phyloP scores from a whole-genome alignment of 2,113 vertebrate species.

The Sinocyclocheilus grahami region DNA sequence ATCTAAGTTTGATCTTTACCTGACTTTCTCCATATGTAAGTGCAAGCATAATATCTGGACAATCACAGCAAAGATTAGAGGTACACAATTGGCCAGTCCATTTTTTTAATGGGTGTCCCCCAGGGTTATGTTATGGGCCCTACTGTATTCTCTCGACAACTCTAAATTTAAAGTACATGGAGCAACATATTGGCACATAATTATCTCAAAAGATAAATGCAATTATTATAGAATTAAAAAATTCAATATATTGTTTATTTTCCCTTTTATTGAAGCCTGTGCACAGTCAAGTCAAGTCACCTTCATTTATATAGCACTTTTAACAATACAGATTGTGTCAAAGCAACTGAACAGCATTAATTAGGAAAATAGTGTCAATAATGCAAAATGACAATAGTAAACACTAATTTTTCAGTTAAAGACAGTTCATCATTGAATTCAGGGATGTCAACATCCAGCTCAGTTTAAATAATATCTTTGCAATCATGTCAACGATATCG shows the following conservation, averaged over 20 bases:
- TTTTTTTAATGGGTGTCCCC: neutral
- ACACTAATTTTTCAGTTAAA: too few species aligned
- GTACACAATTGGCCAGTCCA: neutral
- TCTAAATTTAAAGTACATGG: neutral
- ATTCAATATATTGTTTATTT: neutral
- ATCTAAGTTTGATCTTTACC: neutral
- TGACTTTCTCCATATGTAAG: neutral
- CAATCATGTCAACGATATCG: too few species aligned
- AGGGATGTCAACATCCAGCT: too few species aligned
- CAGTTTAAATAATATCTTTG: too few species aligned
- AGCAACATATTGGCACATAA: neutral
- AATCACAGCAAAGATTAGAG: neutral
- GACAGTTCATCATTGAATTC: too few species aligned
- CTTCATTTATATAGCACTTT: too few species aligned
- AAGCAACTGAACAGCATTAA: too few species aligned
- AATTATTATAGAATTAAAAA: neutral
- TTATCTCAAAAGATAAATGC: neutral
- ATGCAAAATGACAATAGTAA: too few species aligned
- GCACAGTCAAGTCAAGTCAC: neutral
- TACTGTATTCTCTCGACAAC: neutral
- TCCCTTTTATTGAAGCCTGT: neutral
- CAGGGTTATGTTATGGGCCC: slow-evolving; percentile 4
- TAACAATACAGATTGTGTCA: too few species aligned
- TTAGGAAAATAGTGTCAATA: too few species aligned
- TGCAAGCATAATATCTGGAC: neutral